These are phyloP conservation scores for Melanchra persicariae DNA, from an alignment of 2,888 invertebrate genomes.

Conservation along the genomic window DNA sequence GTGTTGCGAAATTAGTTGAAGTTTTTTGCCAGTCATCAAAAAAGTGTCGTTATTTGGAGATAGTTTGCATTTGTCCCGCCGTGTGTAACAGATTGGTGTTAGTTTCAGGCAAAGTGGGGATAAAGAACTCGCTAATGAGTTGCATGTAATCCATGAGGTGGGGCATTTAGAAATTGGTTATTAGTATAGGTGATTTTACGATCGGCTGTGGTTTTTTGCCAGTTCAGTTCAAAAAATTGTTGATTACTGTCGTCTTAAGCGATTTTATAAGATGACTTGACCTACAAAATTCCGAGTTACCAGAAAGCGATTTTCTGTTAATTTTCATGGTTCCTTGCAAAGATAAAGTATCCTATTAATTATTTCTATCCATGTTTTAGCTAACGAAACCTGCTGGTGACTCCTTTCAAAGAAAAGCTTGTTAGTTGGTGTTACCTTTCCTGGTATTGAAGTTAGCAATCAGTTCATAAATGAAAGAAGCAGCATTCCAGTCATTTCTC, in stretches of 20 bases:
- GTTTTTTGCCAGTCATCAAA: neutral
- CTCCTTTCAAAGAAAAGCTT: neutral
- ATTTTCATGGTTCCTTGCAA: neutral
- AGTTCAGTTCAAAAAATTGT: neutral
- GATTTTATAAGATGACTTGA: too few species aligned
- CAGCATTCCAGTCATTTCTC: neutral
- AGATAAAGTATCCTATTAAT: neutral
- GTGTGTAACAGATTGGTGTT: slow-evolving; percentile 63
- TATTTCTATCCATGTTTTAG: neutral
- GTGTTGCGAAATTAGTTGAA: too few species aligned
- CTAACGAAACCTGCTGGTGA: neutral
- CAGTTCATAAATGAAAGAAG: neutral
- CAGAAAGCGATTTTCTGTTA: too few species aligned
- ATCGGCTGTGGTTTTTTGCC: neutral
- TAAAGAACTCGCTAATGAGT: slow-evolving; percentile 28
- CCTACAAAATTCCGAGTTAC: too few species aligned
- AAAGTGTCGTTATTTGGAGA: slow-evolving; percentile 15
- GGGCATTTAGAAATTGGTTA: neutral
- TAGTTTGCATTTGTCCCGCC: slow-evolving; percentile 49
- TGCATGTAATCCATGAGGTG: slow-evolving; percentile 12
- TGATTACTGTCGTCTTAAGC: too few species aligned
- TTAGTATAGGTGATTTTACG: neutral
- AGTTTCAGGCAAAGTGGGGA: slow-evolving; percentile 52
- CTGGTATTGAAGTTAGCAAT: neutral
- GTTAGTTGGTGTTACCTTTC: neutral